phyloP scores from a whole-genome alignment of 2,113 vertebrate species.

The Gulo gulo region DNA sequence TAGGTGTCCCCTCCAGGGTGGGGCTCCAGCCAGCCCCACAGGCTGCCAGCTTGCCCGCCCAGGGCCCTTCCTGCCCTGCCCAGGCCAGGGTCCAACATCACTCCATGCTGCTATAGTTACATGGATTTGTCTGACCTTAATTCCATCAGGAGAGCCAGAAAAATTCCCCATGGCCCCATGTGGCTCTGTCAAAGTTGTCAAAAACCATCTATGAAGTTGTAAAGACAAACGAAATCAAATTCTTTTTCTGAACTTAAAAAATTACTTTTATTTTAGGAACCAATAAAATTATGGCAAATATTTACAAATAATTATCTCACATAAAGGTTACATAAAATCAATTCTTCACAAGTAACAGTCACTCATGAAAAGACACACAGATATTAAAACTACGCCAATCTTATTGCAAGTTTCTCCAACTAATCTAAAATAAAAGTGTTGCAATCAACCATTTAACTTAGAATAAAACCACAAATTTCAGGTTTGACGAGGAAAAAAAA shows the following conservation, averaged over 20 bases:
- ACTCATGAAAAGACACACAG: slow-evolving; percentile 96
- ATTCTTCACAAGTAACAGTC: slow-evolving; percentile 98
- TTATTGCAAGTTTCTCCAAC: slow-evolving; percentile 92
- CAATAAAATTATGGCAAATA: slow-evolving; percentile 99
- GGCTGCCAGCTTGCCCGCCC: not conserved
- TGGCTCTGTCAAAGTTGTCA: not conserved
- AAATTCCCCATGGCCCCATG: not conserved
- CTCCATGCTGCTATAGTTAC: not conserved
- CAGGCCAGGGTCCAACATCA: not conserved
- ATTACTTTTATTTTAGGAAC: slow-evolving; percentile 99
- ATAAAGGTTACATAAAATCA: slow-evolving; percentile 98
- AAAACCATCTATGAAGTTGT: not conserved
- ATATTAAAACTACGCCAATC: slow-evolving; percentile 92
- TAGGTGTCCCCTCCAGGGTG: not conserved
- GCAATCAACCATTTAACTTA: slow-evolving; percentile 95
- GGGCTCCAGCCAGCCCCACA: too few relatives aligned
- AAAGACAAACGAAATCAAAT: slow-evolving; percentile 44
- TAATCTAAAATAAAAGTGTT: slow-evolving; percentile 94
- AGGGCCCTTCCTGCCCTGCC: too few relatives aligned
- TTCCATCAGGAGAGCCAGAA: not conserved
- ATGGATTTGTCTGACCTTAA: not conserved
- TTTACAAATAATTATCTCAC: slow-evolving; percentile 99
- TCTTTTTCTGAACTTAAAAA: slow-evolving; percentile 91
- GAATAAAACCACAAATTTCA: slow-evolving; percentile 88
- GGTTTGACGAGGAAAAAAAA: slow-evolving; percentile 82